Evolutionary conservation across 2,113 vertebrate species (phyloP), one percentile per base, ranked within the genome.

Genomic region (Heloderma charlesbogerti): DNA sequence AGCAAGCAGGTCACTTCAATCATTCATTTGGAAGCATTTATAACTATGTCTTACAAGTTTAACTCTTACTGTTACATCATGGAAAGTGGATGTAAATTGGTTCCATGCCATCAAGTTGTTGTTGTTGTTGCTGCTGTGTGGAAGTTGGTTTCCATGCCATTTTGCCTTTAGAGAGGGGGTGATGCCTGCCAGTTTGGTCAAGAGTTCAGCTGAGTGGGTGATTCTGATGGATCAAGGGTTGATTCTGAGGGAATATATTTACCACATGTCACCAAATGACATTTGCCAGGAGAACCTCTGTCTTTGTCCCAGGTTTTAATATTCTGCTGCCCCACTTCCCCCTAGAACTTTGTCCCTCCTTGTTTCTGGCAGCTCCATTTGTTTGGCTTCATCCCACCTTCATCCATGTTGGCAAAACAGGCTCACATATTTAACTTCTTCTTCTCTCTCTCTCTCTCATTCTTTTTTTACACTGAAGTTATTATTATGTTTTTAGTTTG

Each of bases 351-450:
- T 72, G 37, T 83, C 78, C 92, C 69, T 90, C 94, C 93, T 91
- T 45, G 16, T 31, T 45, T 78, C 89, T 31, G 86, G 72, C 31
- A 87, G 81, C 90, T 94, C 75, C 88, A 13, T 67, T 95, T 93
- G 81, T 92, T 92, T 96, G 92, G 95, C 94, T 95, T 95, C 92
- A 92, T 94, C 91, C 96, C 67, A 94, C 92, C 95, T 97, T 97
- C 94, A 91, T 93, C 84, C 63, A 96, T 97, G 96, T 97, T 97
- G 96, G 95, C 94, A 96, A 97, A 96, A 95, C 97, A 98, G 96
- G 95, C 94, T 97, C 95, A 96, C 94, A 96, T 97, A 97, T 96
- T 97, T 97, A 95, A 97, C 97, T 96, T 95, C 84, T 93, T 96
- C 96, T 51, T 51, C 48, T 51, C 48, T 51, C 48, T 51, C 48